phyloP scores from a whole-genome alignment of 2,113 vertebrate species.

The Silurus asotus region DNA sequence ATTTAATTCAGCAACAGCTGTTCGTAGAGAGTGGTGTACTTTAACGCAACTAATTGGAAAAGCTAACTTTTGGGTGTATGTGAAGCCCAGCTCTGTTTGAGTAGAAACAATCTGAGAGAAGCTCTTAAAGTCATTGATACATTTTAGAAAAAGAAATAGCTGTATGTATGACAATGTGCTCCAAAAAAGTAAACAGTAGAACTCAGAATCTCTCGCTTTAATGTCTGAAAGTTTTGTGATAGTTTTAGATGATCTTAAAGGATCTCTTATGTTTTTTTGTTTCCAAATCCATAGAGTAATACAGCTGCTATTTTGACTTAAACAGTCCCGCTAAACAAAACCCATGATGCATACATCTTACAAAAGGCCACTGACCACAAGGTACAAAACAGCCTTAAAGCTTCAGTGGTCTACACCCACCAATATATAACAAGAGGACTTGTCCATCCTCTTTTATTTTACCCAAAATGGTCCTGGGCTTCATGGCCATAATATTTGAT shows the following conservation, averaged over 20 bases:
- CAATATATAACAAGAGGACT: not conserved
- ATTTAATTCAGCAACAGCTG: slow-evolving; percentile 21
- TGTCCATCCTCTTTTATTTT: not conserved
- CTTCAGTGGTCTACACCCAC: not conserved
- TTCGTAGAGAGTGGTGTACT: not conserved
- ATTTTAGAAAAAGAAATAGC: not conserved
- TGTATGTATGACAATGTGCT: not conserved
- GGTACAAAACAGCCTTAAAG: not conserved
- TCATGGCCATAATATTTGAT: not conserved
- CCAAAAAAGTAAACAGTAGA: not conserved
- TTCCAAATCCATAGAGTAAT: not conserved
- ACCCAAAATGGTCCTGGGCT: not conserved
- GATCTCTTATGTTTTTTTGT: not conserved
- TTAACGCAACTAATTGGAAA: slow-evolving; percentile 17
- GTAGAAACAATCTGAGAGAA: not conserved
- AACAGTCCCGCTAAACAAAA: not conserved
- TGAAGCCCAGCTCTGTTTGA: not conserved
- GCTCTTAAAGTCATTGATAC: not conserved
- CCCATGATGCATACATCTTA: not conserved
- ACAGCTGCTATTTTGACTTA: not conserved
- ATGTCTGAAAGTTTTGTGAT: not conserved
- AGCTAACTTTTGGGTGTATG: not conserved
- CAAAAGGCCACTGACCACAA: not conserved
- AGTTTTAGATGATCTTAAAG: not conserved
- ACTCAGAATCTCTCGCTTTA: not conserved